These are phyloP conservation scores for Melanotaenia trifasciata DNA, from an alignment of 2,797 vertebrate species.

Conservation along the genomic window DNA sequence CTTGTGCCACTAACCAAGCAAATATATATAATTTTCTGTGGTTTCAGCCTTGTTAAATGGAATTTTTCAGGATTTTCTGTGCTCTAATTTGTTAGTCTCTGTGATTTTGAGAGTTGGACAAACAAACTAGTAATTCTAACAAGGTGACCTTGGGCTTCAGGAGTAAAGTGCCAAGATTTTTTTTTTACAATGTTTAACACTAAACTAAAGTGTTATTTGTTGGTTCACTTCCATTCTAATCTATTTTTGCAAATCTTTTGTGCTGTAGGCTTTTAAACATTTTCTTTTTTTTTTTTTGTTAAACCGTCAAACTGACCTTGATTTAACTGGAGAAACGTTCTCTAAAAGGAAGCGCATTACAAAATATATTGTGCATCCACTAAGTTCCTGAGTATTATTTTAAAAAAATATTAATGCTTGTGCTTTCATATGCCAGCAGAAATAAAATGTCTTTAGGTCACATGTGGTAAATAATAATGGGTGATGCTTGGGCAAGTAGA, in stretches of 20 bases:
- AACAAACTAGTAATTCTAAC: not conserved
- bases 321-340: not conserved
- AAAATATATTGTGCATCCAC: slow-evolving; percentile 7
- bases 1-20: not conserved
- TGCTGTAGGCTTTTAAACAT: not conserved
- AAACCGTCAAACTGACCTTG: not conserved
- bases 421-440: slow-evolving; percentile 13
- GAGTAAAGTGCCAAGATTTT: not conserved
- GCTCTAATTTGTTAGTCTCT: not conserved
- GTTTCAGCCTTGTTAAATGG: not conserved
- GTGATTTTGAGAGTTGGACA: not conserved
- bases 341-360: not conserved
- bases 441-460: slow-evolving; percentile 58
- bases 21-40: not conserved
- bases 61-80: not conserved
- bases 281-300: not conserved
- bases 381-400: slow-evolving; percentile 14
- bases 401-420: not conserved
- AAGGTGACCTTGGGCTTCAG: not conserved
- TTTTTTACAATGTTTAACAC: not conserved
- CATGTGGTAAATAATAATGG: slow-evolving; percentile 61
- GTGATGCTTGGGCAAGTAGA: slow-evolving; percentile 32
- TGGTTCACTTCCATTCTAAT: not conserved
- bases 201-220: not conserved
- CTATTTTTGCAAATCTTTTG: not conserved